phyloP scores from a whole-genome alignment of 1,140 invertebrate species.

The Branchinecta lindahli region DNA sequence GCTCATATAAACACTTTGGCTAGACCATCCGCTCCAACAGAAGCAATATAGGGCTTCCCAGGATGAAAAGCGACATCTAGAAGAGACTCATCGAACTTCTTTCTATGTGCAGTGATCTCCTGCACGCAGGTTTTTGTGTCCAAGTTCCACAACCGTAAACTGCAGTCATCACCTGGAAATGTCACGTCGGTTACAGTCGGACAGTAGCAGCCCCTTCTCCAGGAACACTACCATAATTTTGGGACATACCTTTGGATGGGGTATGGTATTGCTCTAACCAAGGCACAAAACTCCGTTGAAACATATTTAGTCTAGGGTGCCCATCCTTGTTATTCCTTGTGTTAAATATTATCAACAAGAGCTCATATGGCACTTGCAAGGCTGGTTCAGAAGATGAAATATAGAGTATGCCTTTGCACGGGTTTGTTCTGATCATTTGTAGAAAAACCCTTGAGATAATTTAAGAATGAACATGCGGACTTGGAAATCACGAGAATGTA shows the following conservation, averaged over 20 bases:
- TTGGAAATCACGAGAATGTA: no score
- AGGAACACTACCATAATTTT: no score
- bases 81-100: slow-evolving; percentile 99
- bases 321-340: no score
- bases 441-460: no score
- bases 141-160: slow-evolving; percentile 96
- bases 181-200: slow-evolving; percentile 3
- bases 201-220: slow-evolving; percentile 15
- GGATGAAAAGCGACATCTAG: slow-evolving; percentile 98
- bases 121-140: slow-evolving; percentile 98
- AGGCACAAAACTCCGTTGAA: neutral
- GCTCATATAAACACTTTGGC: slow-evolving; percentile 78
- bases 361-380: no score
- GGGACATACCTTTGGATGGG: no score
- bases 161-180: slow-evolving; percentile 81
- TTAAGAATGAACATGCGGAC: no score
- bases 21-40: slow-evolving; percentile 91
- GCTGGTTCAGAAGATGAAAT: no score
- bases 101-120: slow-evolving; percentile 97
- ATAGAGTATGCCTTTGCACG: no score
- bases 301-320: neutral
- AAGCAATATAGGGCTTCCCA: slow-evolving; percentile 92
- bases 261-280: no score
- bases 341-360: no score
- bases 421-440: no score